Percentiles rank a stretch among this genome's conserved stretches.
Evolutionary conservation across 2,888 invertebrate species (phyloP).

Genomic region (Leptopilina drosophilae): DNA sequence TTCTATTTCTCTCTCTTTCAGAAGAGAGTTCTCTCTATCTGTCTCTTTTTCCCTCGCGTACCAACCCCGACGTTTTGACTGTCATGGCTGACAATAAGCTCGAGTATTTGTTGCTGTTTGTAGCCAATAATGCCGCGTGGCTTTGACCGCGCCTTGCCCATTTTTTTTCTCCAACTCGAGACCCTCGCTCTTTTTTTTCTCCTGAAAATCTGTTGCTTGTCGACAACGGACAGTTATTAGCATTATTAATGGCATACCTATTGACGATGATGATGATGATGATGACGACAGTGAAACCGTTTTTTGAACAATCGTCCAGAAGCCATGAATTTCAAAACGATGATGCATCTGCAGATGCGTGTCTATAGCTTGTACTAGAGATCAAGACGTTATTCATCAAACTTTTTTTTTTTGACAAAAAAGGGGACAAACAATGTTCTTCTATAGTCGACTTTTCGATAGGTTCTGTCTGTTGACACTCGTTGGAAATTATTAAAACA

Average conservation of each 20-base stretch:
- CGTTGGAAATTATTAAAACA: too few relatives aligned
- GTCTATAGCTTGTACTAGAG: too few relatives aligned
- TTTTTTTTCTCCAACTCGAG: constrained; percentile 50
- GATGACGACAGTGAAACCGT: not conserved
- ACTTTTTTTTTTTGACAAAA: too few relatives aligned
- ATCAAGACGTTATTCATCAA: too few relatives aligned
- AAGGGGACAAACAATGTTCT: too few relatives aligned
- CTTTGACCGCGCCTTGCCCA: constrained; percentile 63
- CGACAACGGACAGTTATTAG: constrained; percentile 72
- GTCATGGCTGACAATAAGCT: constrained; percentile 57
- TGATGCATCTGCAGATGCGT: constrained; percentile 12
- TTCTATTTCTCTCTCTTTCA: too few relatives aligned
- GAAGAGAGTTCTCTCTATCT: too few relatives aligned
- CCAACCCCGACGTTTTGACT: constrained; percentile 49
- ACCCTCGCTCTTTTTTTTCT: constrained; percentile 45
- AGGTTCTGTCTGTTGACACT: too few relatives aligned
- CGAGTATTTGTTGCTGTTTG: constrained; percentile 76
- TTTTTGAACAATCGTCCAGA: constrained; percentile 22
- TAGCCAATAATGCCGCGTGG: constrained; percentile 69
- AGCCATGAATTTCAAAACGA: not conserved
- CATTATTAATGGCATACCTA: constrained; percentile 71
- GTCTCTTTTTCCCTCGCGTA: too few relatives aligned
- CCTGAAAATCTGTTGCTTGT: constrained; percentile 35
- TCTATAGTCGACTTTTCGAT: too few relatives aligned
- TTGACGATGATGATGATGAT: constrained; percentile 58